A percentile compares a stretch with the other conserved stretches of the same genome.
Evolutionary conservation across 1,140 invertebrate genomes (phyloP).

Genomic region (Sitodiplosis mosellana): DNA sequence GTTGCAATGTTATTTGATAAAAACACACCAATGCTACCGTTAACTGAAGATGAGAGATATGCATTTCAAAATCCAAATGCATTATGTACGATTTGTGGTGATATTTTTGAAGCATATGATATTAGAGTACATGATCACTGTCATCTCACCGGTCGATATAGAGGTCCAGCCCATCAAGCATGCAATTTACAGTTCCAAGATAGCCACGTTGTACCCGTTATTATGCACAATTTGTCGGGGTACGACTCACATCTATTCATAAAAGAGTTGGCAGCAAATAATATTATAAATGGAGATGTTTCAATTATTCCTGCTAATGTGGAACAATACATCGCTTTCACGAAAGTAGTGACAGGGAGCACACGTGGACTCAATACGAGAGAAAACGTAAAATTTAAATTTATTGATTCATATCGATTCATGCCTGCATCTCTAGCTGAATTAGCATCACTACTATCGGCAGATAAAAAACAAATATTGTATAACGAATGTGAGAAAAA

Average conservation of each 20-base stretch:
- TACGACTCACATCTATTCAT: conserved; percentile 23
- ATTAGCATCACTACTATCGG: conserved; percentile 6
- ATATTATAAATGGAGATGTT: conserved; percentile 9
- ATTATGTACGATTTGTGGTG: conserved; percentile 18
- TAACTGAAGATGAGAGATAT: background rate
- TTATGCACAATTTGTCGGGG: conserved; percentile 19
- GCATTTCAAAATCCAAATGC: background rate
- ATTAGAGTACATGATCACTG: conserved; percentile 14
- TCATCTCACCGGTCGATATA: conserved; percentile 18
- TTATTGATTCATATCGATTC: conserved; percentile 20
- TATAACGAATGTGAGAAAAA: no score
- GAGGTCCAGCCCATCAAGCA: conserved; percentile 16
- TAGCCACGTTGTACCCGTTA: conserved; percentile 17
- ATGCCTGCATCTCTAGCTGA: conserved; percentile 10
- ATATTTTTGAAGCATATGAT: conserved; percentile 8
- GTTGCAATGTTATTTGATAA: background rate
- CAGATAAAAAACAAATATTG: no score
- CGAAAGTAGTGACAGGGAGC: conserved; percentile 5
- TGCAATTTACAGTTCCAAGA: conserved; percentile 22
- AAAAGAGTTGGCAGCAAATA: conserved; percentile 11
- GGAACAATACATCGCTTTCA: conserved; percentile 16
- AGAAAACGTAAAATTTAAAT: conserved; percentile 10
- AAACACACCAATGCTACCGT: background rate
- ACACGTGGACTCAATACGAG: background rate
- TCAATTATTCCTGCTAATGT: conserved; percentile 20